These are phyloP conservation scores for Macaca fascicularis DNA, from an alignment of 2,113 vertebrate species.

Conservation along the genomic window T2T-MFA8v1.1 NC_088380.1:117910001-117910500, in stretches of 20 bases:
- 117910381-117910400: not conserved
- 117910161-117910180: too few relatives aligned
- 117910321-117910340: not conserved
- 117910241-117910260: not conserved
- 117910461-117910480: not conserved
- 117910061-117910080: too few relatives aligned
- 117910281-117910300: not conserved
- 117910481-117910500: not conserved
- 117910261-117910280: not conserved
- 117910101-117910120: too few relatives aligned
- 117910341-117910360: not conserved
- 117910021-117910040: too few relatives aligned
- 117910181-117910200: not conserved
- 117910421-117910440: not conserved
- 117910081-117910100: too few relatives aligned
- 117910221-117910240: not conserved
- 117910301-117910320: too few relatives aligned
- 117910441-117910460: not conserved
- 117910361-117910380: not conserved
- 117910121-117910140: too few relatives aligned
- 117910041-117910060: too few relatives aligned
- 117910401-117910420: too few relatives aligned
- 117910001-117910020: too few relatives aligned
- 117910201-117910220: not conserved
- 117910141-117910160: too few relatives aligned